Percentiles rank a stretch among this genome's conserved stretches.
Conservation (phyloP, 2,888 invertebrate genomes). For the Dynastes hyllus region DNA sequence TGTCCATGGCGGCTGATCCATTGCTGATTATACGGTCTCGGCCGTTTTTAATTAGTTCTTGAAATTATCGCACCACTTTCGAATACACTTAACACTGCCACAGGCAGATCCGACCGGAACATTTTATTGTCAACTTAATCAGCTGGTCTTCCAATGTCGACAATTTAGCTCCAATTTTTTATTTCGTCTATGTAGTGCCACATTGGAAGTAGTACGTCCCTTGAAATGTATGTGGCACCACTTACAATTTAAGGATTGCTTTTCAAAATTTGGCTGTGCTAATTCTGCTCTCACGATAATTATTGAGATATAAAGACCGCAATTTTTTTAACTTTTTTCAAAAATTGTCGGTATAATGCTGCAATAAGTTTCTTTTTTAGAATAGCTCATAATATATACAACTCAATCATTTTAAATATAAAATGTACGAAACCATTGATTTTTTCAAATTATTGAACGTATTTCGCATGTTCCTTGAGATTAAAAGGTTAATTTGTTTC, state of each 20-base stretch:
- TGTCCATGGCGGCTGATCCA: slow-evolving; percentile 68
- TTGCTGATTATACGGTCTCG: slow-evolving; percentile 59
- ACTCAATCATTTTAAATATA: too few relatives aligned
- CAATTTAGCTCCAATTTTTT: slow-evolving; percentile 49
- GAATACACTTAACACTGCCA: slow-evolving; percentile 62
- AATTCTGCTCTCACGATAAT: too few relatives aligned
- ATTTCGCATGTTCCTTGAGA: too few relatives aligned
- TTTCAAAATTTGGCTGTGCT: too few relatives aligned
- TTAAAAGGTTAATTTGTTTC: too few relatives aligned
- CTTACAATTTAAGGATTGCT: not conserved
- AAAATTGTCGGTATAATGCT: too few relatives aligned
- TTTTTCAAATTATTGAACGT: too few relatives aligned
- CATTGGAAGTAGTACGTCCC: slow-evolving; percentile 55
- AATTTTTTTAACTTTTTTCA: too few relatives aligned
- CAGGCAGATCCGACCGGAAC: slow-evolving; percentile 62
- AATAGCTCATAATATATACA: too few relatives aligned
- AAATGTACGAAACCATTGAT: too few relatives aligned
- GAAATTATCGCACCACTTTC: slow-evolving; percentile 61
- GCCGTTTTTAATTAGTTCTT: slow-evolving; percentile 59
- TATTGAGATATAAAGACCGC: too few relatives aligned
- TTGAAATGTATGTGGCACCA: slow-evolving; percentile 44
- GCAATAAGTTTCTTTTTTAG: too few relatives aligned
- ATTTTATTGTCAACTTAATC: slow-evolving; percentile 71
- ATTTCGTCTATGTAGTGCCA: slow-evolving; percentile 54
- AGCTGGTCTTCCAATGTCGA: slow-evolving; percentile 66